Evolutionary conservation across 2,797 vertebrate genomes (phyloP).

Genomic region (Pelobates cultripes): DNA sequence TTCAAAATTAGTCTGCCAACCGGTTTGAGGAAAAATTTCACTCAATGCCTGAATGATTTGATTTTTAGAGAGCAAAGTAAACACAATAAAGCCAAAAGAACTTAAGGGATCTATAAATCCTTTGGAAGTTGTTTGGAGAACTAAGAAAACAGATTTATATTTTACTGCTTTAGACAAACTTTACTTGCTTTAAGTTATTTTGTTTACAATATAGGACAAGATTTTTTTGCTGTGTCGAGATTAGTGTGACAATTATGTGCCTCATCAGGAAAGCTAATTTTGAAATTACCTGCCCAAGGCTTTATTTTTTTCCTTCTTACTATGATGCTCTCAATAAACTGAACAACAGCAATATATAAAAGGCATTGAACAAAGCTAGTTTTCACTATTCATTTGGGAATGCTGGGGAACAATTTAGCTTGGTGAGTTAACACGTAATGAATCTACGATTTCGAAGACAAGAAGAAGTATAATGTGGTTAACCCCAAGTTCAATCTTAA

Average conservation of each 20-base stretch:
- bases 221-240: slow-evolving; percentile 53
- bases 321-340: not conserved
- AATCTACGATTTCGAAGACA: slow-evolving; percentile 11
- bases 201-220: slow-evolving; percentile 60
- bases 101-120: slow-evolving; percentile 64
- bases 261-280: slow-evolving; percentile 45
- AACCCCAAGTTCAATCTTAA: not conserved
- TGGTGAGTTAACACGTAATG: slow-evolving; percentile 18
- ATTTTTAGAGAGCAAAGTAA: slow-evolving; percentile 63
- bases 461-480: not conserved
- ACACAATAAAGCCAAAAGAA: slow-evolving; percentile 64
- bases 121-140: slow-evolving; percentile 63
- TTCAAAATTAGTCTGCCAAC: slow-evolving; percentile 46
- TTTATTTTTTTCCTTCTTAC: slow-evolving; percentile 6
- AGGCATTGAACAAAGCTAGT: slow-evolving; percentile 27
- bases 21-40: slow-evolving; percentile 52
- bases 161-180: slow-evolving; percentile 60
- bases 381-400: slow-evolving; percentile 36
- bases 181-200: slow-evolving; percentile 56
- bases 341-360: not conserved
- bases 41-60: slow-evolving; percentile 60
- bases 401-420: slow-evolving; percentile 2
- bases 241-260: slow-evolving; percentile 39
- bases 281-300: slow-evolving; percentile 35
- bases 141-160: slow-evolving; percentile 59